These are phyloP conservation scores for Nixonia krombeini DNA, from an alignment of 1,140 invertebrate genomes.

Conservation along the genomic window DNA sequence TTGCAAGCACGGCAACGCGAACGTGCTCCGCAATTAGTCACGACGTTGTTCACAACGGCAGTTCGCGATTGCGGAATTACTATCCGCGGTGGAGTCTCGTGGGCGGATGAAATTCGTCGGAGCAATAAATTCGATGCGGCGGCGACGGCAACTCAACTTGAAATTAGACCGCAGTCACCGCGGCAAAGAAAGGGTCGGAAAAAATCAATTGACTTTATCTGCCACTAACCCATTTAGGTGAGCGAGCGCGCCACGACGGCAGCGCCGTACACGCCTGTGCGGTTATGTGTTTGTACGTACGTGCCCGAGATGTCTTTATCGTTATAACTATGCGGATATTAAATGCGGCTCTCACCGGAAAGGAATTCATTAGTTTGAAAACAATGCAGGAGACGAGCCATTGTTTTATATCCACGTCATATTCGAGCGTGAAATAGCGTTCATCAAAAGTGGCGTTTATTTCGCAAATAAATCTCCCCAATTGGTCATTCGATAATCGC, in stretches of 20 bases:
- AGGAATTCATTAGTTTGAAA: neutral
- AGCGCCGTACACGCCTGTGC: neutral
- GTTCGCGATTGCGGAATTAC: conserved; percentile 39
- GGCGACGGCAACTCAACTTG: conserved; percentile 6
- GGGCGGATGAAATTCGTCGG: conserved; percentile 18
- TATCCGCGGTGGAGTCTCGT: conserved; percentile 29
- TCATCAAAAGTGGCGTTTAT: too few species aligned
- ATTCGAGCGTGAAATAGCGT: too few species aligned
- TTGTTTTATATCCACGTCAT: neutral
- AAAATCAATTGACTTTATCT: conserved; percentile 39
- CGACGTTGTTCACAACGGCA: neutral
- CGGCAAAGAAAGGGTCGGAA: conserved; percentile 30
- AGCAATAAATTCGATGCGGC: conserved; percentile 23
- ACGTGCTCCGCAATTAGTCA: conserved; percentile 39
- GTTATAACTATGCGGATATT: conserved; percentile 10
- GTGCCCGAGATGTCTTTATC: conserved; percentile 1
- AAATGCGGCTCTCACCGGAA: neutral
- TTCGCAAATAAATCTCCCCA: too few species aligned
- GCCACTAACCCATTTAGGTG: conserved; percentile 23
- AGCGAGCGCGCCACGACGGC: neutral
- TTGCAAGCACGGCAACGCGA: neutral
- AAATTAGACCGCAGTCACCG: conserved; percentile 29
- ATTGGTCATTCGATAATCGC: too few species aligned
- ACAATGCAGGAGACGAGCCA: neutral
- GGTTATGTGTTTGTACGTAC: neutral